Conservation (phyloP, 2,113 vertebrate species). For the Rousettus leschenaultii region DNA sequence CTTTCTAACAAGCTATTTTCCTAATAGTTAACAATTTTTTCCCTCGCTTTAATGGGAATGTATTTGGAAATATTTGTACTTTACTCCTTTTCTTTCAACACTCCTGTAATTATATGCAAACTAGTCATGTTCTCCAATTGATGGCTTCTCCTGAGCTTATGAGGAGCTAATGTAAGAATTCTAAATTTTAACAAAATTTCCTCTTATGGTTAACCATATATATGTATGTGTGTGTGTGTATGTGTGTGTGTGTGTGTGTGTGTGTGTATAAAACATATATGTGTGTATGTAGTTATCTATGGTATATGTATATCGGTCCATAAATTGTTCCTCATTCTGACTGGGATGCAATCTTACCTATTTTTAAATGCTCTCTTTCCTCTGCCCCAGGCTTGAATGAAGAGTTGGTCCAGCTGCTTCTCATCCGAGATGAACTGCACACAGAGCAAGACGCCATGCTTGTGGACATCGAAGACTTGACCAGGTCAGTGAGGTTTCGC, state of each 20-base stretch:
- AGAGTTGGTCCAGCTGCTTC: constrained; percentile 97
- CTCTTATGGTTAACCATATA: neutral
- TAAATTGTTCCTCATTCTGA: neutral
- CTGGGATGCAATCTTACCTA: neutral
- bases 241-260: too few relatives aligned
- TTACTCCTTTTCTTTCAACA: neutral
- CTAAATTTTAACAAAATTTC: neutral
- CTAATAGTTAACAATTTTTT: neutral
- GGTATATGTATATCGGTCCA: neutral
- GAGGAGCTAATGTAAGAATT: neutral
- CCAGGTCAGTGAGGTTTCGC: constrained; percentile 84
- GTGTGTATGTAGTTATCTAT: neutral
- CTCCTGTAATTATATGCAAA: neutral
- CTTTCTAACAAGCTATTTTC: neutral
- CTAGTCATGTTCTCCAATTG: neutral
- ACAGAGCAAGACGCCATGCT: constrained; percentile 99
- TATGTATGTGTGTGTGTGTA: too few relatives aligned
- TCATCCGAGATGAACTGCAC: constrained; percentile 97
- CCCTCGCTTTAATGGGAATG: neutral
- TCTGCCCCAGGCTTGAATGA: constrained; percentile 92
- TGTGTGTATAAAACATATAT: too few relatives aligned
- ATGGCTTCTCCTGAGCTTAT: neutral
- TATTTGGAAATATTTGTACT: neutral
- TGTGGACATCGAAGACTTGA: constrained; percentile 98
- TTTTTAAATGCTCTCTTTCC: neutral